A percentile compares a stretch with the other conserved stretches of the same genome.
Evolutionary conservation across 2,888 invertebrate genomes (phyloP).

Genomic region (Minunthozetes semirufus): DNA sequence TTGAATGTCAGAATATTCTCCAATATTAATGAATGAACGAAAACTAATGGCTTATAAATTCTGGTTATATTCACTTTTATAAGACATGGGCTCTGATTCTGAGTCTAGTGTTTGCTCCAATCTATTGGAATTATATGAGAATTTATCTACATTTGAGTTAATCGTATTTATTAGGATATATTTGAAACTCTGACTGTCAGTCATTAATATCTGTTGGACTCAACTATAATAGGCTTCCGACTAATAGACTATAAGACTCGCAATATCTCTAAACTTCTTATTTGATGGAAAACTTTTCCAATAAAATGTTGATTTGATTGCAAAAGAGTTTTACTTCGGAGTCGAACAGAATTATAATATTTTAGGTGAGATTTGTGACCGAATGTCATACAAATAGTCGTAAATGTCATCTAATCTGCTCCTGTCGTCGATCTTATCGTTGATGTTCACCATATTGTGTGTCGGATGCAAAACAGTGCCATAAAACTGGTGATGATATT

Average conservation of each 20-base stretch:
- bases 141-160: constrained; percentile 21
- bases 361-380: constrained; percentile 5
- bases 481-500: not conserved
- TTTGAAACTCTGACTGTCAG: not conserved
- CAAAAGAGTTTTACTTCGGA: not conserved
- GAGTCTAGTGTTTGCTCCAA: not conserved
- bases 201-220: constrained; percentile 14
- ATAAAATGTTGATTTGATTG: not conserved
- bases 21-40: not conserved
- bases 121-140: not conserved
- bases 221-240: constrained; percentile 16
- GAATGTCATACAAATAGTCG: not conserved
- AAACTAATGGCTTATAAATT: not conserved
- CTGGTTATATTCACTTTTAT: not conserved
- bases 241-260: constrained; percentile 1
- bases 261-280: not conserved
- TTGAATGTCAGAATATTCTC: not conserved
- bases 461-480: not conserved
- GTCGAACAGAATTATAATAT: not conserved
- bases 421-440: not conserved
- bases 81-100: not conserved
- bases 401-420: constrained; percentile 22
- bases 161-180: constrained; percentile 13
- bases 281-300: not conserved
- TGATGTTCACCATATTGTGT: not conserved